Percentiles rank a stretch among this genome's conserved stretches.
Evolutionary conservation across 2,888 invertebrate species (phyloP).

Genomic region (Polietes domitor): DNA sequence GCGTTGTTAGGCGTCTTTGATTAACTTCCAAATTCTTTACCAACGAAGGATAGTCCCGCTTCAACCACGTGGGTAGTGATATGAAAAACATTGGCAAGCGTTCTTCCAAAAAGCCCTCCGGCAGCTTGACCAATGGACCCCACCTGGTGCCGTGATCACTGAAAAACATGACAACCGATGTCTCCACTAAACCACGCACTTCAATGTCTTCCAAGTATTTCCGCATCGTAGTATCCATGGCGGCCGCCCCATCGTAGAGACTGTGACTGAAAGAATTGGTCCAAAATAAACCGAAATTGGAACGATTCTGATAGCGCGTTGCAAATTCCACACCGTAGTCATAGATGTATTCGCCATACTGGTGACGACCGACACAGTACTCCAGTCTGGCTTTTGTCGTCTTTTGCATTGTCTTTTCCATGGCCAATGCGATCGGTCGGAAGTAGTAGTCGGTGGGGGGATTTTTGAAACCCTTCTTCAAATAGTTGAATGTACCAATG

Average conservation of each 20-base stretch:
- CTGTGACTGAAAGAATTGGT: conserved; percentile 89
- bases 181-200: conserved; percentile 83
- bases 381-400: conserved; percentile 81
- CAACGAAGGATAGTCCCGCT: conserved; percentile 81
- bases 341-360: conserved; percentile 85
- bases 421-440: conserved; percentile 86
- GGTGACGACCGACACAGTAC: conserved; percentile 84
- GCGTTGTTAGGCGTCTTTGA: conserved; percentile 85
- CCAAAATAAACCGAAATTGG: conserved; percentile 90
- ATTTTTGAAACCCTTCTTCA: conserved; percentile 86
- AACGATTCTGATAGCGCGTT: conserved; percentile 82
- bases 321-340: conserved; percentile 86
- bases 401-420: conserved; percentile 82
- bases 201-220: conserved; percentile 83
- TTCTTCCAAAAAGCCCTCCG: conserved; percentile 89
- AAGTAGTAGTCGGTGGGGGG: conserved; percentile 92
- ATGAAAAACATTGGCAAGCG: conserved; percentile 88
- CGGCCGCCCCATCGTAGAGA: conserved; percentile 83
- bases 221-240: conserved; percentile 84
- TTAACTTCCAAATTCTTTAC: conserved; percentile 83
- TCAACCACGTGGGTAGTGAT: conserved; percentile 85
- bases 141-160: conserved; percentile 91
- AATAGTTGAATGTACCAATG: conserved; percentile 86
- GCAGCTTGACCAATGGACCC: conserved; percentile 85
- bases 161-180: conserved; percentile 86